phyloP scores from a whole-genome alignment of 2,888 invertebrate genomes.

The Spicauda simplicius region DNA sequence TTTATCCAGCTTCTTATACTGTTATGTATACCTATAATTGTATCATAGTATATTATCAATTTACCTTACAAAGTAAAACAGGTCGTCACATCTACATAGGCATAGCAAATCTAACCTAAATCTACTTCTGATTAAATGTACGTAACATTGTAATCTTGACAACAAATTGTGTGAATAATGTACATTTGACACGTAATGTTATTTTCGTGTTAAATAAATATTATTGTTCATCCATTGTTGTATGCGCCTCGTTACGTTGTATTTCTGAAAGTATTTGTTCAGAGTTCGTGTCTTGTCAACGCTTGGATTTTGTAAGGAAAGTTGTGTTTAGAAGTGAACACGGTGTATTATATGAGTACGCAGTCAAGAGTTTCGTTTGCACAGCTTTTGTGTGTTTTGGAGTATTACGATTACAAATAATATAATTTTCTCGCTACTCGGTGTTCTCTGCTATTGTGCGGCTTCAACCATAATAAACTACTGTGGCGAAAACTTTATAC shows the following conservation, averaged over 20 bases:
- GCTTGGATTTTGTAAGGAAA: conserved; percentile 29
- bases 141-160: not conserved
- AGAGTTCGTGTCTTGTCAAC: conserved; percentile 51
- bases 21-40: too few species aligned
- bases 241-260: conserved; percentile 70
- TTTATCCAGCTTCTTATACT: too few species aligned
- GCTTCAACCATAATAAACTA: too few species aligned
- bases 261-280: conserved; percentile 49
- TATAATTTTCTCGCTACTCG: too few species aligned
- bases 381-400: not conserved
- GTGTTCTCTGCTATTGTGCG: too few species aligned
- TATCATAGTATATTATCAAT: too few species aligned
- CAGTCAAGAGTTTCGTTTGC: not conserved
- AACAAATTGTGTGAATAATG: not conserved
- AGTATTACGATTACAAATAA: too few species aligned
- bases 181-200: conserved; percentile 1
- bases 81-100: not conserved
- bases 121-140: not conserved
- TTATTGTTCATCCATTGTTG: conserved; percentile 53
- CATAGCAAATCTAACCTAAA: not conserved
- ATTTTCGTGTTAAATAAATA: conserved; percentile 50
- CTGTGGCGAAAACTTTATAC: too few species aligned
- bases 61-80: not conserved
- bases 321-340: not conserved
- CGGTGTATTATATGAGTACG: not conserved